Evolutionary conservation across 2,888 invertebrate genomes (phyloP).

Genomic region (Pelosia muscerda): DNA sequence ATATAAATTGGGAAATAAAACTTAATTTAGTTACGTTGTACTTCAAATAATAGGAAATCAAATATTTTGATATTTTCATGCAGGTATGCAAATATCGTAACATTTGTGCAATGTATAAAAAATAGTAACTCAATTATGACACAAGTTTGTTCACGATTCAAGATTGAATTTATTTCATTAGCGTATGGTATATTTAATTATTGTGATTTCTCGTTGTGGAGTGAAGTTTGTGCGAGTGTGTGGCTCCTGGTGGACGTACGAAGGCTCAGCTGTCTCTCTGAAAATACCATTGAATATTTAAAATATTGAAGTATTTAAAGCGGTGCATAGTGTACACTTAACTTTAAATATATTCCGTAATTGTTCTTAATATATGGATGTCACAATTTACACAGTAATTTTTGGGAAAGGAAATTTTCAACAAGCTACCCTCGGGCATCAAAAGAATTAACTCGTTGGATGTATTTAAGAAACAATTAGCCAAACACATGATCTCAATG

Average conservation of each 20-base stretch:
- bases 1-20: not conserved
- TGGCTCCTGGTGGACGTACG: constrained; percentile 23
- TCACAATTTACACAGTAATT: too few relatives aligned
- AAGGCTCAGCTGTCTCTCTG: constrained; percentile 50
- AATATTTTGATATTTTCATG: not conserved
- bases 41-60: not conserved
- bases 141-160: not conserved
- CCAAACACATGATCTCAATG: too few relatives aligned
- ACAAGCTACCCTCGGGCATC: too few relatives aligned
- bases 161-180: not conserved
- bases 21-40: not conserved
- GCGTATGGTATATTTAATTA: not conserved
- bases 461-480: too few relatives aligned
- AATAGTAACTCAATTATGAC: constrained; percentile 5
- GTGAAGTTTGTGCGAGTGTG: constrained; percentile 28
- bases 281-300: constrained; percentile 24
- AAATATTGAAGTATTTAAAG: not conserved
- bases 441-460: too few relatives aligned
- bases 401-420: too few relatives aligned
- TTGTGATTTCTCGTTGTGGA: constrained; percentile 26
- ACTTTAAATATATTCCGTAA: too few relatives aligned
- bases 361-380: too few relatives aligned
- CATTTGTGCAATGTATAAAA: constrained; percentile 1
- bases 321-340: not conserved
- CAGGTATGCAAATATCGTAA: constrained; percentile 5